Conservation (phyloP, 2,113 vertebrate genomes). For the Phasianus colchicus region DNA sequence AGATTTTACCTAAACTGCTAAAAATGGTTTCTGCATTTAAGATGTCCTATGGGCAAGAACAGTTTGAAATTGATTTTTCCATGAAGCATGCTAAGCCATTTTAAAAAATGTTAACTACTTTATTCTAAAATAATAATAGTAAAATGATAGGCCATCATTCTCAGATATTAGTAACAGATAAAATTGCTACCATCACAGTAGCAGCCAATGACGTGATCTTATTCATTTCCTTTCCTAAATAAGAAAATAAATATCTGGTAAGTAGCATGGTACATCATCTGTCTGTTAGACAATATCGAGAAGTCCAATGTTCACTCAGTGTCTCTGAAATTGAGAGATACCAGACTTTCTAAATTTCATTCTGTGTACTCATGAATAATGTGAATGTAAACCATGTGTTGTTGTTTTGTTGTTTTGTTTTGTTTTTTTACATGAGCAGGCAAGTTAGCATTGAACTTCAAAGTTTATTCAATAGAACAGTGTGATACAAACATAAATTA, state of each 20-base stretch:
- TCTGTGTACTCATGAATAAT: conserved; percentile 1
- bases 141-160: neutral
- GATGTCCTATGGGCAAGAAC: neutral
- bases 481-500: neutral
- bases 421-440: conserved; percentile 22
- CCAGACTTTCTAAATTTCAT: neutral
- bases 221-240: neutral
- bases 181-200: neutral
- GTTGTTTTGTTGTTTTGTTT: too few species aligned
- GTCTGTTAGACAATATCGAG: neutral
- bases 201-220: neutral
- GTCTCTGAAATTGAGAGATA: conserved; percentile 1
- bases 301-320: neutral
- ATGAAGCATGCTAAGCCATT: neutral
- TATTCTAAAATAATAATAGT: neutral
- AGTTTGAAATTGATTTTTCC: neutral
- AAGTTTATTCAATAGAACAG: neutral
- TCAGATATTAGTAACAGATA: neutral
- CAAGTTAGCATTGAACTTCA: neutral
- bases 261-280: conserved; percentile 18
- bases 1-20: neutral
- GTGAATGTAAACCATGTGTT: neutral
- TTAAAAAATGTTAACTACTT: neutral
- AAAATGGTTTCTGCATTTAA: neutral
- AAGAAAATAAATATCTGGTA: neutral